phyloP scores from a whole-genome alignment of 92 coral and sea anemone species.

The Parazoanthus darwini region DNA sequence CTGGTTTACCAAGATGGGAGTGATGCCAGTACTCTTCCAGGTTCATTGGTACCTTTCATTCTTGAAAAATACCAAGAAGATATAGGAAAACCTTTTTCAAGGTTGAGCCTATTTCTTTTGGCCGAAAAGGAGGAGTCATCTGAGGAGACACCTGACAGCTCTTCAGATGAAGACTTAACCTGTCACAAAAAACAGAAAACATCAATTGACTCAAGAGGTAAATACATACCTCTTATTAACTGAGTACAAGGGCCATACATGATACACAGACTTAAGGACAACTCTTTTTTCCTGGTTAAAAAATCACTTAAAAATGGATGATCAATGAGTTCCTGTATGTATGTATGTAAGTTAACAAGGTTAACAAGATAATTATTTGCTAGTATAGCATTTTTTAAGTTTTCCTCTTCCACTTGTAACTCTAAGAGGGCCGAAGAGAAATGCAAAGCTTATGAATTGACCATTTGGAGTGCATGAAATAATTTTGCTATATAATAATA shows the following conservation, averaged over 20 bases:
- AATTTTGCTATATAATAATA: too few relatives aligned
- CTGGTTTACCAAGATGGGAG: conserved; percentile 21
- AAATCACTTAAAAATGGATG: conserved; percentile 24
- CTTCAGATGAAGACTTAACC: conserved; percentile 31
- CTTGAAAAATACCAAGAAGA: conserved; percentile 31
- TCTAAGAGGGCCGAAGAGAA: too few relatives aligned
- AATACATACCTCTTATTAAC: too few relatives aligned
- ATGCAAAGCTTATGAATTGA: too few relatives aligned
- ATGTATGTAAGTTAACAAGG: too few relatives aligned
- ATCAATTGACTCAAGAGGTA: conserved; percentile 16
- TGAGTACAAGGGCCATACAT: too few relatives aligned
- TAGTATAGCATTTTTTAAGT: too few relatives aligned
- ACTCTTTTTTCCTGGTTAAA: conserved; percentile 19
- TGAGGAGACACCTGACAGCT: conserved; percentile 30
- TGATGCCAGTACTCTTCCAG: conserved; percentile 24
- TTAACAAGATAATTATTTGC: too few relatives aligned
- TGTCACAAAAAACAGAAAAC: conserved; percentile 18
- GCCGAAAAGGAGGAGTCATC: conserved; percentile 26
- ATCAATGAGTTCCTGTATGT: conserved; percentile 30
- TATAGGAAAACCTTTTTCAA: conserved; percentile 26
- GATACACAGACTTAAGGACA: conserved; percentile 26
- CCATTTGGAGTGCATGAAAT: too few relatives aligned
- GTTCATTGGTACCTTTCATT: conserved; percentile 3
- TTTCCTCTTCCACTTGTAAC: too few relatives aligned
- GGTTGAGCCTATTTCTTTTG: conserved; percentile 23